Evolutionary conservation across 1,140 invertebrate species (phyloP), one percentile per base, ranked within the genome.

Genomic region (Apis cerana): DNA sequence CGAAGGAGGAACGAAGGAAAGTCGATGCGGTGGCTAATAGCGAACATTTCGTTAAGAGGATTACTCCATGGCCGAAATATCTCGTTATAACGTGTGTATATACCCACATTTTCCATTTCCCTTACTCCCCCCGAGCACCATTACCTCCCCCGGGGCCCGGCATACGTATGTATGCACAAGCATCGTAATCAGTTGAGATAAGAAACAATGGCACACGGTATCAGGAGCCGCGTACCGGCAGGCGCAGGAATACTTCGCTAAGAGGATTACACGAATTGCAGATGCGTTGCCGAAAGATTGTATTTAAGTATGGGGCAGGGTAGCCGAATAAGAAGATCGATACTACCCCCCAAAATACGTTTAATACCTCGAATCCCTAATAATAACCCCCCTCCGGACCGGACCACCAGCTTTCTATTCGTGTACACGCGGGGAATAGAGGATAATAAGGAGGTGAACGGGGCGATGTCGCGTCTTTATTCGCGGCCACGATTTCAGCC

Each of bases 391-490:
- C 58, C 23, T 50, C 76, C 72, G 19, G 33, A 27, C 56, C 19
- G 19, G 15, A 48, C 56, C 68, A 27, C 68, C 68, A 54, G 23
- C 69, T 62, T 75, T 48, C 71, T 12, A 21, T 17, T 54, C 48
- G 1, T 11, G 59, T 17, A 59, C 9, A 48, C 59, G 19, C 43
- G 15, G 5, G 4, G 72, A 82, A 48, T n/a, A 33, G 65, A 64
- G 33, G 80, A 91, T 91, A 90, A 90, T 88, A 87, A 87, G 85
- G 80, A 74, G 61, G 71, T 33, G 64, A 85, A 80, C 78, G 83
- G 72, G 87, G 89, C 27, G 27, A 86, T 76, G 89, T 81, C 85
- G 85, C 80, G 64, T 89, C 90, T 91, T 90, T 89, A 90, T 90
- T 89, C 88, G 65, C 48, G 67, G 75, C 76, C 72, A 84, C 82